phyloP scores from a whole-genome alignment of 2,797 vertebrate genomes.

The Rhyacichthys aspro region DNA sequence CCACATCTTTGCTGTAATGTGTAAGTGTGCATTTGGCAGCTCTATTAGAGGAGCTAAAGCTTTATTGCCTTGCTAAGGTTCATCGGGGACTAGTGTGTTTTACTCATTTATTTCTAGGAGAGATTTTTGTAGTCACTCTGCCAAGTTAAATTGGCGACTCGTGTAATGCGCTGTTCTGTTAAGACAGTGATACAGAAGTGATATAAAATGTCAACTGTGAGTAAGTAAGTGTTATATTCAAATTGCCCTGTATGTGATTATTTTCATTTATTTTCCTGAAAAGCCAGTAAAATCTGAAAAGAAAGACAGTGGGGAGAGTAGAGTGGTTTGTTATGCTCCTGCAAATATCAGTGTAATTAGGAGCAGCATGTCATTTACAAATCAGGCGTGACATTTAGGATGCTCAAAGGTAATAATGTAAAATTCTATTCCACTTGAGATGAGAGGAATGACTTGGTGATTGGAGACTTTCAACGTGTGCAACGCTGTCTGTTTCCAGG shows the following conservation, averaged over 20 bases:
- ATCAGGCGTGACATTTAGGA: conserved; percentile 77
- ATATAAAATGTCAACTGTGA: conserved; percentile 36
- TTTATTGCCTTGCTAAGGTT: conserved; percentile 20
- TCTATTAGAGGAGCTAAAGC: conserved; percentile 14
- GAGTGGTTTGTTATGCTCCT: conserved; percentile 61
- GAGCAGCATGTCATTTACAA: conserved; percentile 73
- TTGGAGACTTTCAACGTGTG: conserved; percentile 48
- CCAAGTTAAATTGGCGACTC: conserved; percentile 21
- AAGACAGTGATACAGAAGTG: conserved; percentile 15
- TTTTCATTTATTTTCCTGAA: conserved; percentile 40
- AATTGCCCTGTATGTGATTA: conserved; percentile 14
- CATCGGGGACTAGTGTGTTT: conserved; percentile 22
- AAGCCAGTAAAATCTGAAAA: conserved; percentile 27
- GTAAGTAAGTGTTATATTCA: not conserved
- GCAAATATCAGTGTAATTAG: conserved; percentile 76
- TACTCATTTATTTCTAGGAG: conserved; percentile 23
- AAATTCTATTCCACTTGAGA: conserved; percentile 65
- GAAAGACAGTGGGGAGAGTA: conserved; percentile 15
- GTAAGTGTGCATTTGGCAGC: conserved; percentile 20
- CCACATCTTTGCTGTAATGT: conserved; percentile 13
- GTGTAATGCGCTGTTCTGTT: conserved; percentile 20
- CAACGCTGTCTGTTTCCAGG: conserved; percentile 43
- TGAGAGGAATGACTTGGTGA: too few relatives aligned
- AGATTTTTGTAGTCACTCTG: conserved; percentile 2
- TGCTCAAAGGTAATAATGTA: conserved; percentile 58